phyloP scores from a whole-genome alignment of 2,888 invertebrate genomes.

The Polietes domitor region DNA sequence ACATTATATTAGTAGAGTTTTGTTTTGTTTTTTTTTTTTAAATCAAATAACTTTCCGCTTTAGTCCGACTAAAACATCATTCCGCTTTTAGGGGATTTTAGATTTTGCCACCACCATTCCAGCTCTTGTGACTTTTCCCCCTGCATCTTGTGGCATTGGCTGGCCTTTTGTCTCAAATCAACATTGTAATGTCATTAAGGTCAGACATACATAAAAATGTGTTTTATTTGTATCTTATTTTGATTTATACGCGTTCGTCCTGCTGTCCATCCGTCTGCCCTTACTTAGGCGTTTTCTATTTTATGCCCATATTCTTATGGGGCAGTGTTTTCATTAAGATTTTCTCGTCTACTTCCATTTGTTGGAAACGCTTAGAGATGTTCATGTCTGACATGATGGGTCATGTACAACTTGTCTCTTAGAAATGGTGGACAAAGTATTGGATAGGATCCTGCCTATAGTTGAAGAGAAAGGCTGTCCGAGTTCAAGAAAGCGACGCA shows the following conservation, averaged over 20 bases:
- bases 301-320: too few species aligned
- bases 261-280: too few species aligned
- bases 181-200: constrained; percentile 44
- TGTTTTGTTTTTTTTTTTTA: background rate
- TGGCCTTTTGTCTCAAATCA: background rate
- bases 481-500: too few species aligned
- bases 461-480: too few species aligned
- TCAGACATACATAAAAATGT: constrained; percentile 15
- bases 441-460: too few species aligned
- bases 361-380: too few species aligned
- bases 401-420: too few species aligned
- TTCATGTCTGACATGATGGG: too few species aligned
- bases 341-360: too few species aligned
- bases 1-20: background rate
- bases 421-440: too few species aligned
- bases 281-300: too few species aligned
- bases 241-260: background rate
- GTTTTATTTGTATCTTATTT: constrained; percentile 23
- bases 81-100: background rate
- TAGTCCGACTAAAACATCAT: background rate
- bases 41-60: constrained; percentile 15
- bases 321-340: too few species aligned
- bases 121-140: background rate
- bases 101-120: background rate
- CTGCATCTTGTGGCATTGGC: background rate